Evolutionary conservation across 2,888 invertebrate genomes (phyloP), one percentile per base, ranked within the genome.

Genomic region (Sussaba pulchella): DNA sequence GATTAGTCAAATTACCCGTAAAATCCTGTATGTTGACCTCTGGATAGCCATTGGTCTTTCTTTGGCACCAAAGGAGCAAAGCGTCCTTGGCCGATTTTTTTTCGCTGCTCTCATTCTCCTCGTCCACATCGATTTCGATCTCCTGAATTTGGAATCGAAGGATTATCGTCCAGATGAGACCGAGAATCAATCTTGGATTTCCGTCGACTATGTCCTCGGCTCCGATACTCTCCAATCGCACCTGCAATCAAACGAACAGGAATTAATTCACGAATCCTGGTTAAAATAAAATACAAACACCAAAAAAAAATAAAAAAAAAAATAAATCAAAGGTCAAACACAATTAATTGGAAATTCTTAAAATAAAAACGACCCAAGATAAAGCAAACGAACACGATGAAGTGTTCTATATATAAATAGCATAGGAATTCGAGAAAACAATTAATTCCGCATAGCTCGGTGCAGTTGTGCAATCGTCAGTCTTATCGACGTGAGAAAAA

Each of bases 71-170:
- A 86, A 99, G 94, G 64, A 99, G 94, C 82, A 99, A 93, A 4
- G 99, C 99, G 93, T 99, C 99, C 94, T 99, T 99, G 85, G 99
- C 99, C 1, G 99, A 99, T 93, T 98, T 98, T 94, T 99, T 99
- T 93, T 99, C 99, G 31, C 98, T 98, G 84, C 98, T 98, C 92
- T 97, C 98, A 91, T 98, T 98, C 90, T 98, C 98, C 93, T 98
- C 98, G 91, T 98, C 98, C 92, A 98, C 98, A 93, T 98, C 98
- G 88, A 99, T 98, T 93, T 98, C 98, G 88, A 99, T 99, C 94
- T 98, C 98, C 93, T 99, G 99, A 88, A 99, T 99, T 94, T 99
- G 99, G 94, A 99, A 99, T 82, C 99, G 94, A 85, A 99, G 94
- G 93, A 99, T 99, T 90, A 99, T 99, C 81, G 99, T 99, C 99